Base-by-base conservation (phyloP, 2,113 vertebrate species). In the Todiramphus chloris region DNA sequence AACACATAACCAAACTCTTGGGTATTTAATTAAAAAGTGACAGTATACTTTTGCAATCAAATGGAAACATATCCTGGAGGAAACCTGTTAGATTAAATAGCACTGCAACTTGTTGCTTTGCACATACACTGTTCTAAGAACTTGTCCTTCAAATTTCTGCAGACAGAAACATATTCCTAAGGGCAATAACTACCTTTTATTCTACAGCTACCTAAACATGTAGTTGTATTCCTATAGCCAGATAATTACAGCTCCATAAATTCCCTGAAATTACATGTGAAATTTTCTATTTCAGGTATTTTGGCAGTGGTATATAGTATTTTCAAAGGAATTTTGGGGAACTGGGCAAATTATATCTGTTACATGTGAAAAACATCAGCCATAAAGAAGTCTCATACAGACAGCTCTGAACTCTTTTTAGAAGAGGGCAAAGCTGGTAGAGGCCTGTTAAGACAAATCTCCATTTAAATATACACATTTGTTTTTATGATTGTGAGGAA, bases 201-300 rank as follows among this genome's bases (percentile, higher is more conserved):
- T 91, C 46, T 53, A 59, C 39, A 91, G 70, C 30, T 83, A 80
- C 30, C 10, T 30, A 44, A 89, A 82, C 11, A 18, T 50, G 31
- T 66, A 76, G 28, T 80, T 85, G 31, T 87, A 53, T 87, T 44
- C 6, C 44, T 62, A 20, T 21, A 87, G 58, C 13, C 58, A 55
- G 14, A 14, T 91, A 89, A 67, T 80, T 91, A 66, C 7, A 35
- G 19, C 2, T 85, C 2, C 7, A 14, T 90, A 88, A n/a, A 10
- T 74, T 80, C 68, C 31, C 23, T 41, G 79, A 88, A 86, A 93
- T 94, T 80, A 85, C 28, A 77, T 74, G 35, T 80, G 51, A 37
- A 76, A 86, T 92, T 95, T 91, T 93, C 51, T 95, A 35, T 97
- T 97, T 88, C 92, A 92, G 96, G 79, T 55, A 56, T 96, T 93